phyloP scores from a whole-genome alignment of 1,140 invertebrate genomes.

The Ceratina calcarata region DNA sequence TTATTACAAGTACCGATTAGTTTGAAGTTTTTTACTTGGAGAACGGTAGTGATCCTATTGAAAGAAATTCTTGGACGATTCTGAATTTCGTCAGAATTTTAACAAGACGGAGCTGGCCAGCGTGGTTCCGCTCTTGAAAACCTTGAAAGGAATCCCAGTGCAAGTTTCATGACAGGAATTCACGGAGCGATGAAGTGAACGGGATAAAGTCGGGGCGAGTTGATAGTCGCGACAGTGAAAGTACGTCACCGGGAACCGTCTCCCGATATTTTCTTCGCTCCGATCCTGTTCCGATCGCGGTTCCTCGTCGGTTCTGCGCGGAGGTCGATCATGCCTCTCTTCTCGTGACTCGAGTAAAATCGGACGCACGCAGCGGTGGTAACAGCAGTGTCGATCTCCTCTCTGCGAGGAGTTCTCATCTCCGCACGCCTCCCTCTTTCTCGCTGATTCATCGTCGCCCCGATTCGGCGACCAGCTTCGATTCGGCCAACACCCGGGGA shows the following conservation, averaged over 20 bases:
- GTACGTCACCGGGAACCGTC: conserved; percentile 60
- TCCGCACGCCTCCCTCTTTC: neutral
- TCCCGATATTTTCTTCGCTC: conserved; percentile 32
- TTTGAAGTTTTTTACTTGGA: too few species aligned
- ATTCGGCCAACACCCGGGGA: neutral
- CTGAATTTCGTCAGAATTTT: too few species aligned
- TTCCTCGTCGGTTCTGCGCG: neutral
- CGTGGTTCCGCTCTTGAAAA: too few species aligned
- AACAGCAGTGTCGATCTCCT: neutral
- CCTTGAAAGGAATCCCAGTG: too few species aligned
- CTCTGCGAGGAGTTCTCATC: neutral
- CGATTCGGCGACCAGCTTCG: neutral
- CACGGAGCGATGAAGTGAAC: conserved; percentile 24
- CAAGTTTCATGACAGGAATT: too few species aligned
- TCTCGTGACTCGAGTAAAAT: too few species aligned
- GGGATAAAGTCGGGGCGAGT: conserved; percentile 23
- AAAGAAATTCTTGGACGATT: too few species aligned
- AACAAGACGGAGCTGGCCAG: too few species aligned
- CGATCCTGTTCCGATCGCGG: neutral
- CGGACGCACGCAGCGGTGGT: neutral
- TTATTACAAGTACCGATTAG: too few species aligned
- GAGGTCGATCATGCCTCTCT: neutral
- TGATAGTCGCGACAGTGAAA: conserved; percentile 61
- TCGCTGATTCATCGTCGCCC: neutral
- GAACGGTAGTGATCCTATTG: too few species aligned